Base-by-base conservation (phyloP, 2,113 vertebrate species). In the mouse (Mus musculus) region DNA sequence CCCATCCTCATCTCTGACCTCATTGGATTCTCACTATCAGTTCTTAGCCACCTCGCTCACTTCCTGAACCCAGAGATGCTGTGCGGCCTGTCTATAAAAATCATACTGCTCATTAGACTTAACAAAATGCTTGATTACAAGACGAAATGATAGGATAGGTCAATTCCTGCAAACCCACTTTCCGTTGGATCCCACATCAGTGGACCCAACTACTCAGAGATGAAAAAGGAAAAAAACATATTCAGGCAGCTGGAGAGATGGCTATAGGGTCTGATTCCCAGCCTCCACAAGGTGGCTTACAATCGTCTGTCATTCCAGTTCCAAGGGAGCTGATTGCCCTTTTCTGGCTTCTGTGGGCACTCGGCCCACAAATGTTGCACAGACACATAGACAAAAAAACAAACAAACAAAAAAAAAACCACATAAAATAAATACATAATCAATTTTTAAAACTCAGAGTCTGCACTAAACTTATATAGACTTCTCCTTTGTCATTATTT, bases 61-160 rank as follows among this genome's bases (percentile, higher is more conserved):
- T 73, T 52, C 88, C 39, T 52, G 36, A 69, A 86, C 30, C 69
- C 65, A 88, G 95, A 97, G 90, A 91, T 56, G 54, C 24, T 89
- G 42, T 81, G 22, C 52, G 54, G 61, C 63, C 88, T 80, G n/a
- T 26, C 81, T 13, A 14, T 33, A 69, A 95, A 81, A 28, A 28
- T 77, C 94, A 95, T 92, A 92, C 42, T 78, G 88, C 33, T 94
- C n/a, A 54, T 89, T 65, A 71, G 56, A 87, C 46, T n/a, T 78
- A 86, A 86, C 52, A 52, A 56, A 80, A 22, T 26, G 81, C 59
- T 63, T 84, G 59, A 28, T 42, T 82, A 39, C 14, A 26, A 5
- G 30, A 36, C 30, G 19, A 20, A 11, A 10, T 14, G 30, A 61
- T 61, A 82, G 20, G 2, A 39, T 4, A 39, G 56, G 1, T 61